Evolutionary conservation across 2,888 invertebrate genomes (phyloP), one percentile per base, ranked within the genome.

Genomic region (Julus scandinavius): DNA sequence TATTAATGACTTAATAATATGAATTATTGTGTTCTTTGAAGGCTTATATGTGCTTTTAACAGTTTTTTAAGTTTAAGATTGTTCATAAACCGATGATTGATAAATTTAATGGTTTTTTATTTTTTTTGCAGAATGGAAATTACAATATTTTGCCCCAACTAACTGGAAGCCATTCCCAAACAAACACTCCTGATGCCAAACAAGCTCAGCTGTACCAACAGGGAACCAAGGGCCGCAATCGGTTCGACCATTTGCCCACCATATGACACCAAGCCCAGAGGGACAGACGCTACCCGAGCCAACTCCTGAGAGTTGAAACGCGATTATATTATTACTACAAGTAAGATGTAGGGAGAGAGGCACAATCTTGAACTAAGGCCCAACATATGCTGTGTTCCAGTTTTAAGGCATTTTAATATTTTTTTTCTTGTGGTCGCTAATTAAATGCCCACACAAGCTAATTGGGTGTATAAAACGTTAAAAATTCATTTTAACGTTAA

Each of bases 171-270:
- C 54, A 88, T 40, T 85, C 85, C 45, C 50, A 83, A 45, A 87
- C 84, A 58, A 89, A 88, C 49, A 88, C 88, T 63, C 89, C 63
- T 89, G 90, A 86, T 89, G 90, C 38, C 89, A 90, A 88, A 90
- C 90, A 89, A 89, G 90, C 86, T 38, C 88, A 80, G 87, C 90
- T 49, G 88, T 89, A 92, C 85, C 91, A 89, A 89, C 90, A 91
- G 87, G 91, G 92, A 87, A 91, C 91, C 90, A 92, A 92, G 88
- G 88, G 88, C 88, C 88, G 86, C 83, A 87, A 87, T 13, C 88
- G 89, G 87, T 91, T 91, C 86, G 91, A 91, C 40, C 91, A 91
- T 88, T 93, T 96, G 90, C 96, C 96, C 89, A 96, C 95, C 91
- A 96, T 96, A 92, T 96, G 95, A 95, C 88, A 87, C 45, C 63